These are phyloP conservation scores for Channa maculata DNA, from an alignment of 2,113 vertebrate species.

Conservation along the genomic window DNA sequence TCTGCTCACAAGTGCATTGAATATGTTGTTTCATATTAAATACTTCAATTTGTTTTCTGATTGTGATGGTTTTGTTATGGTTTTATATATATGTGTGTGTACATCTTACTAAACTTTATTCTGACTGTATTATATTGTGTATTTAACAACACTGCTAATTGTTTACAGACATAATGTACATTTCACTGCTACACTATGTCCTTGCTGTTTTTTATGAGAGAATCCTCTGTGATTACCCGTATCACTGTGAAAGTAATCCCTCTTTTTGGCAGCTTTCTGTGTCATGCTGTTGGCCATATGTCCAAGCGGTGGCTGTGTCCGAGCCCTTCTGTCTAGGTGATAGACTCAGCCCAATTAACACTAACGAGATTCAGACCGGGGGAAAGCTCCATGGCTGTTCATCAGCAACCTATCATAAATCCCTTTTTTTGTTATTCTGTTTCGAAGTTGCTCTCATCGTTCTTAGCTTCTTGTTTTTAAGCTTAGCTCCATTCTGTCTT, in stretches of 20 bases:
- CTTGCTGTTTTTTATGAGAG: conserved; percentile 34
- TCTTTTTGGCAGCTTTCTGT: conserved; percentile 65
- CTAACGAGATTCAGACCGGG: conserved; percentile 48
- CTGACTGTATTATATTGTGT: too few species aligned
- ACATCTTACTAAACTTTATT: too few species aligned
- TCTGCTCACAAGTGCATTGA: too few species aligned
- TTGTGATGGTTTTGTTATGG: too few species aligned
- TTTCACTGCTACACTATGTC: conserved; percentile 1
- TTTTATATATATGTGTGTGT: too few species aligned
- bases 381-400: conserved; percentile 24
- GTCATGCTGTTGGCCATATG: conserved; percentile 72
- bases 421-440: conserved; percentile 2
- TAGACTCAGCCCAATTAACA: conserved; percentile 74
- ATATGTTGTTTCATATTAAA: too few species aligned
- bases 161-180: background rate
- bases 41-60: too few species aligned
- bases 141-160: too few species aligned
- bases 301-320: conserved; percentile 52
- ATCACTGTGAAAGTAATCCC: conserved; percentile 71
- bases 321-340: conserved; percentile 71
- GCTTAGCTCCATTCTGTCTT: background rate
- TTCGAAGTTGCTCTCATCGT: conserved; percentile 4
- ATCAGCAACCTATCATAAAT: background rate
- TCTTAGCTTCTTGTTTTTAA: background rate
- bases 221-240: conserved; percentile 53